A percentile compares a stretch with the other conserved stretches of the same genome.
Evolutionary conservation across 35 echinoderm and acorn worm genomes (phyloP).

Genomic region (Heliocidaris erythrogramma): DNA sequence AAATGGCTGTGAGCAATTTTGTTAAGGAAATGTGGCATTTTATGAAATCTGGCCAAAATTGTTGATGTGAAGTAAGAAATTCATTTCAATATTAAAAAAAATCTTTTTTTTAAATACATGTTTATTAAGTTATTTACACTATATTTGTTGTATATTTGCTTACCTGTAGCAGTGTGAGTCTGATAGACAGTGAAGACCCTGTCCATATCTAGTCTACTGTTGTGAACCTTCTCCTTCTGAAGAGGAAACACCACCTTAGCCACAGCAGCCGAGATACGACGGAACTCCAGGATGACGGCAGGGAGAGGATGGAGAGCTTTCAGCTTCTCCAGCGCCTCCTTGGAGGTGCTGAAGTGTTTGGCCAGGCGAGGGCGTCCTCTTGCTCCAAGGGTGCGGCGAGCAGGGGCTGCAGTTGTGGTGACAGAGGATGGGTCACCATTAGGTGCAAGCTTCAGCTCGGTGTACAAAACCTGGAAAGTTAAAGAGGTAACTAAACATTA

Average conservation of each 20-base stretch:
- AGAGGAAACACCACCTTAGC: constrained; percentile 94
- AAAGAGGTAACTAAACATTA: background rate
- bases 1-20: too few relatives aligned
- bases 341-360: constrained; percentile 93
- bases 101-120: background rate
- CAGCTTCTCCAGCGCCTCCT: constrained; percentile 91
- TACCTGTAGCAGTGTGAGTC: constrained; percentile 96
- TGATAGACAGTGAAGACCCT: constrained; percentile 76
- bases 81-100: background rate
- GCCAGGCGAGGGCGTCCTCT: constrained; percentile 76
- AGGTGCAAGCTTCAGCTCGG: constrained; percentile 86
- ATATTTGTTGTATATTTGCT: background rate
- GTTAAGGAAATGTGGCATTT: too few relatives aligned
- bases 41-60: background rate
- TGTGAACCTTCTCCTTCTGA: constrained; percentile 82
- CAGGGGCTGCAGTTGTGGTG: background rate
- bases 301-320: constrained; percentile 81
- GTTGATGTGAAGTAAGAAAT: background rate
- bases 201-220: constrained; percentile 66
- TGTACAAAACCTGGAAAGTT: constrained; percentile 71
- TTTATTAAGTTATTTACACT: background rate
- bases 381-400: constrained; percentile 68
- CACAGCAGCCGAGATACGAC: constrained; percentile 74
- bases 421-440: constrained; percentile 69
- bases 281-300: constrained; percentile 87